Conservation (phyloP, 1,140 invertebrate species). For the Drosophila elegans region DNA sequence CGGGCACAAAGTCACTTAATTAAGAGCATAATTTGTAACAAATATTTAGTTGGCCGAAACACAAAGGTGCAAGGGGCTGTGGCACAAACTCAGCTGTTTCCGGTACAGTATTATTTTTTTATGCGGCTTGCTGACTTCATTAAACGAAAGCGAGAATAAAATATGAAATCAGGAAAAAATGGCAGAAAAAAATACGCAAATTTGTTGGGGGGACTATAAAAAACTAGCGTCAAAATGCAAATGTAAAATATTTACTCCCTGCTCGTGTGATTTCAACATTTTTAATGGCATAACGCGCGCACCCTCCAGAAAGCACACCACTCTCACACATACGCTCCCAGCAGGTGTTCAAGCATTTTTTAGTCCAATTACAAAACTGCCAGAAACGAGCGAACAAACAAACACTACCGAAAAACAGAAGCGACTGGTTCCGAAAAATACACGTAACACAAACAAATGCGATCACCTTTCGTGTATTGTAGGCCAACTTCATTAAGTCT, state of each 20-base stretch:
- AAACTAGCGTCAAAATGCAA: conserved; percentile 81
- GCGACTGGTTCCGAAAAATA: conserved; percentile 17
- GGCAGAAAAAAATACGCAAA: conserved; percentile 68
- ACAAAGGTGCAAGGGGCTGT: conserved; percentile 40
- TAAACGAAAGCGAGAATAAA: conserved; percentile 54
- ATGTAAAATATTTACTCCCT: conserved; percentile 80
- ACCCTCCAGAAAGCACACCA: conserved; percentile 12
- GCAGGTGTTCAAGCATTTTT: conserved; percentile 73
- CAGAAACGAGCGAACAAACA: conserved; percentile 51
- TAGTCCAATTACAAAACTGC: conserved; percentile 73
- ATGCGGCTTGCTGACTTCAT: conserved; percentile 66
- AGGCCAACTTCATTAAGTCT: conserved; percentile 76
- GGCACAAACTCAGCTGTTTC: conserved; percentile 34
- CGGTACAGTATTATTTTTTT: conserved; percentile 36
- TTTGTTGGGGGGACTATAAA: conserved; percentile 58
- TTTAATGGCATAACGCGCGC: conserved; percentile 68
- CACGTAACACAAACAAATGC: conserved; percentile 37
- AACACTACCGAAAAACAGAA: conserved; percentile 2
- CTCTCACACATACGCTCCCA: conserved; percentile 18
- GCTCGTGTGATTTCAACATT: conserved; percentile 77
- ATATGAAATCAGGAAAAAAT: conserved; percentile 45
- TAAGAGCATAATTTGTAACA: conserved; percentile 80
- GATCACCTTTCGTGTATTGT: conserved; percentile 56
- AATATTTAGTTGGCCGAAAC: conserved; percentile 74
- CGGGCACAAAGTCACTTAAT: conserved; percentile 68